phyloP scores from a whole-genome alignment of 2,888 invertebrate genomes.

The Parochlus steinenii region DNA sequence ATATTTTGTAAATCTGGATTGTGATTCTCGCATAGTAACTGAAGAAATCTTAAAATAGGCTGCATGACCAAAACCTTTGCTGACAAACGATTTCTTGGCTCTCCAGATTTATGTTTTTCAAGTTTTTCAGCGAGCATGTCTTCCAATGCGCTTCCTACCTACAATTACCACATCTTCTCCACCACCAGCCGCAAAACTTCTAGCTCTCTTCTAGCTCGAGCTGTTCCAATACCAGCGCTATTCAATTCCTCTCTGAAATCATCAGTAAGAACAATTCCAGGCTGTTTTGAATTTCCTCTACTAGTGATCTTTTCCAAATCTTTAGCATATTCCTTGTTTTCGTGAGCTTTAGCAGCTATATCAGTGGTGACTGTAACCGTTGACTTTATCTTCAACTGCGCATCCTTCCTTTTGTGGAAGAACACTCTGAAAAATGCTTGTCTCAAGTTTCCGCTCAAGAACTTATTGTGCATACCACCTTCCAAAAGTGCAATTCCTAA shows the following conservation, averaged over 20 bases:
- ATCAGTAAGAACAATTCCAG: conserved; percentile 52
- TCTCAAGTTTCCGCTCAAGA: conserved; percentile 72
- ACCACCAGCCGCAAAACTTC: too few species aligned
- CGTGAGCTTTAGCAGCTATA: conserved; percentile 56
- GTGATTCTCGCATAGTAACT: conserved; percentile 96
- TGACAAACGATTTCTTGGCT: conserved; percentile 55
- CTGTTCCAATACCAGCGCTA: conserved; percentile 64
- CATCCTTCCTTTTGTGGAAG: conserved; percentile 32
- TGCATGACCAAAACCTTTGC: conserved; percentile 88
- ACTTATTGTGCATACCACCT: conserved; percentile 79
- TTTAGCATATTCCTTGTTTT: conserved; percentile 50
- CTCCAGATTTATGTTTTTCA: conserved; percentile 49
- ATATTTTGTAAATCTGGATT: conserved; percentile 88
- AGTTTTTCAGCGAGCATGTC: conserved; percentile 72
- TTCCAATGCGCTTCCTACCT: conserved; percentile 41
- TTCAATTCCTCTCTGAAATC: conserved; percentile 69
- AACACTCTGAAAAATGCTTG: conserved; percentile 78
- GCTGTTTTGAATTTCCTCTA: conserved; percentile 28
- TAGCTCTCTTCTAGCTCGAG: conserved; percentile 65
- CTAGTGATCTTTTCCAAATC: conserved; percentile 43
- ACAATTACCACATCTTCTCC: too few species aligned
- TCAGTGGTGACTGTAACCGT: conserved; percentile 78
- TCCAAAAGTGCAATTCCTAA: conserved; percentile 90
- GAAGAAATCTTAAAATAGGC: conserved; percentile 87
- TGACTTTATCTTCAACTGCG: conserved; percentile 87